phyloP scores from a whole-genome alignment of 2,797 vertebrate genomes.

The Heterohyrax brucei region DNA sequence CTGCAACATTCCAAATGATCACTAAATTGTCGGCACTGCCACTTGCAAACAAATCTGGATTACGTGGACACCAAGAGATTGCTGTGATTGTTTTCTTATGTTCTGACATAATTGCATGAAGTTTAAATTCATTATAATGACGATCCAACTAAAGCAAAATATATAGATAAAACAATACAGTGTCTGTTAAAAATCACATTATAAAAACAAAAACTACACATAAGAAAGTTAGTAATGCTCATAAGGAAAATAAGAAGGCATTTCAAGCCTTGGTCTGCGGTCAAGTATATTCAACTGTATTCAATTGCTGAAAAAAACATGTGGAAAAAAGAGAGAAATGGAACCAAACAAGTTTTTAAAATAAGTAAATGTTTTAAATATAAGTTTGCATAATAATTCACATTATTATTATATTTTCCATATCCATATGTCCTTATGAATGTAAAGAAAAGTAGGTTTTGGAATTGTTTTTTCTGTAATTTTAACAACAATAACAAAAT shows the following conservation, averaged over 20 bases:
- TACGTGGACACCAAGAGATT: conserved; percentile 98
- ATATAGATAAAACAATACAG: conserved; percentile 69
- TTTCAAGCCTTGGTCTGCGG: conserved; percentile 11
- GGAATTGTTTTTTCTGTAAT: not conserved
- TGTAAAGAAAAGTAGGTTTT: not conserved
- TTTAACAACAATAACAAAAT: conserved; percentile 7
- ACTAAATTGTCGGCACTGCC: conserved; percentile 96
- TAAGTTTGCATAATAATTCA: conserved; percentile 33
- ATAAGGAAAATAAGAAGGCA: conserved; percentile 35
- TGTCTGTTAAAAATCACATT: conserved; percentile 8
- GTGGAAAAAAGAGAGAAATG: not conserved
- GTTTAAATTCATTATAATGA: conserved; percentile 97
- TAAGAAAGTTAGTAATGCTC: not conserved
- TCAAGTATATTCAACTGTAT: not conserved
- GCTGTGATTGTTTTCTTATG: conserved; percentile 99
- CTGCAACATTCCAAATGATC: conserved; percentile 97
- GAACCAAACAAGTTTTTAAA: conserved; percentile 8
- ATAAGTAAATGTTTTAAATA: not conserved
- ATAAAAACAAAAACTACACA: conserved; percentile 33
- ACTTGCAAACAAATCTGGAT: conserved; percentile 96
- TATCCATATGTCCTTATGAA: not conserved
- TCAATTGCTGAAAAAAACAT: not conserved
- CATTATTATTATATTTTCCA: conserved; percentile 48
- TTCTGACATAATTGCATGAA: conserved; percentile 98
- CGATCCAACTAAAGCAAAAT: conserved; percentile 94